phyloP scores from a whole-genome alignment of 2,113 vertebrate genomes.

The Thamnaconus septentrionalis region DNA sequence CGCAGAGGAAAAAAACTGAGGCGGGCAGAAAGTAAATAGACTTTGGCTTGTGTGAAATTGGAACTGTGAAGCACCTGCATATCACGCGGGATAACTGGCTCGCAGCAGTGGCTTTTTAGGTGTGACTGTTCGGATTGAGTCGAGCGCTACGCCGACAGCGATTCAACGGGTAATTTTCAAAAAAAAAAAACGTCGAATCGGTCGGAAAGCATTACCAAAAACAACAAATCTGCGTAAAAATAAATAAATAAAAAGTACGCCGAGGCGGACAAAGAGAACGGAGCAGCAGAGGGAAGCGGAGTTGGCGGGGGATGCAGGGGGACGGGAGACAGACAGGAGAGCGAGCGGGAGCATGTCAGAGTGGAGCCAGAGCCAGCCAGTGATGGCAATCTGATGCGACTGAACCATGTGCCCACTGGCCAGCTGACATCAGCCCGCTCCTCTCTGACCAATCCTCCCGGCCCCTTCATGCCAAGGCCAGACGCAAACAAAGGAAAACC shows the following conservation, averaged over 20 bases:
- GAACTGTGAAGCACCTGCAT: conserved; percentile 70
- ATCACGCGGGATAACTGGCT: conserved; percentile 41
- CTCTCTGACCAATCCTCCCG: conserved; percentile 62
- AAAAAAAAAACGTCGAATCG: conserved; percentile 37
- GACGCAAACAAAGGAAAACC: conserved; percentile 56
- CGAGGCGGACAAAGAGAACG: conserved; percentile 44
- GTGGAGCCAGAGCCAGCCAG: conserved; percentile 29
- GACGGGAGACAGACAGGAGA: conserved; percentile 33
- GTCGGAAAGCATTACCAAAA: conserved; percentile 46
- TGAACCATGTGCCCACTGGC: conserved; percentile 63
- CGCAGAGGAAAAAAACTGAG: conserved; percentile 39
- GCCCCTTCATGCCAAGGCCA: conserved; percentile 64
- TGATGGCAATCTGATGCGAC: conserved; percentile 75
- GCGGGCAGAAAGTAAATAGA: conserved; percentile 70
- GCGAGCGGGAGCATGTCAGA: conserved; percentile 42
- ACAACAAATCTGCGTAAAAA: conserved; percentile 33
- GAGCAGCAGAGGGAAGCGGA: conserved; percentile 23
- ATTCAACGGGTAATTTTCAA: conserved; percentile 53
- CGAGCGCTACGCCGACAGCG: conserved; percentile 43
- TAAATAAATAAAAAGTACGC: neutral
- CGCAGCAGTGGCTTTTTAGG: conserved; percentile 35
- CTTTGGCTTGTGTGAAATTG: conserved; percentile 77
- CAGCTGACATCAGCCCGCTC: conserved; percentile 67
- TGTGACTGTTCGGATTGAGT: conserved; percentile 38
- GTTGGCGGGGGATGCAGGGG: neutral